Conservation (phyloP, 1,140 invertebrate genomes). For the Ceratosolen solmsi region DNA sequence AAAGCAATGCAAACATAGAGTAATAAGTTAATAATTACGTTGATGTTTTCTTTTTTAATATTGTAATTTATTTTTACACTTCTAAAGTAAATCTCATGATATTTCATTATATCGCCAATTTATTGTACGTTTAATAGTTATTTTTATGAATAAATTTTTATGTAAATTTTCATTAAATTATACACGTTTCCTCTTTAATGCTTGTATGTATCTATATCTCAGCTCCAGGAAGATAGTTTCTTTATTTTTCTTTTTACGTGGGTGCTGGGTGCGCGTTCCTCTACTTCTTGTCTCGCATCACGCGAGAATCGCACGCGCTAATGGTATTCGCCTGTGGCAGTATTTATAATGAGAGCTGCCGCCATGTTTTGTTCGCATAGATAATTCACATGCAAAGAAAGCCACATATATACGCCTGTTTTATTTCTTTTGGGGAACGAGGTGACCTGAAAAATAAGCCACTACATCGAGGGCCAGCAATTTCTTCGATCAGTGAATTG, state of each 20-base stretch:
- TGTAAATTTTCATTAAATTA: conserved; percentile 36
- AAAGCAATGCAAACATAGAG: neutral
- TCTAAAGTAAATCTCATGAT: neutral
- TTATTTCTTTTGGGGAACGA: neutral
- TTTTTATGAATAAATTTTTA: conserved; percentile 27
- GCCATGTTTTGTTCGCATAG: neutral
- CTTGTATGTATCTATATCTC: conserved; percentile 4
- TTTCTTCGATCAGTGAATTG: neutral
- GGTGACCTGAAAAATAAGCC: neutral
- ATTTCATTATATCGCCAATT: conserved; percentile 4
- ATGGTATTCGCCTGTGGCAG: conserved; percentile 38
- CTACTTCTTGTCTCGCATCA: conserved; percentile 36
- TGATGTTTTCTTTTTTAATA: neutral
- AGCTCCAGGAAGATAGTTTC: conserved; percentile 31
- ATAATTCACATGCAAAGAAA: conserved; percentile 28
- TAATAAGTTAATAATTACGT: neutral
- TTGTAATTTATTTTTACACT: neutral
- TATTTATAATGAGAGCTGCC: conserved; percentile 46
- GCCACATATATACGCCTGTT: neutral
- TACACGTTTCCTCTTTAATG: neutral
- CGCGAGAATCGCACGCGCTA: conserved; percentile 42
- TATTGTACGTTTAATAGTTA: conserved; percentile 42
- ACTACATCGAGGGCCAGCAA: neutral
- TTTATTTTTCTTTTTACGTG: conserved; percentile 35
- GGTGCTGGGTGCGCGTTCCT: conserved; percentile 48